phyloP scores from a whole-genome alignment of 2,797 vertebrate species.

The Melanotaenia pygmaea region DNA sequence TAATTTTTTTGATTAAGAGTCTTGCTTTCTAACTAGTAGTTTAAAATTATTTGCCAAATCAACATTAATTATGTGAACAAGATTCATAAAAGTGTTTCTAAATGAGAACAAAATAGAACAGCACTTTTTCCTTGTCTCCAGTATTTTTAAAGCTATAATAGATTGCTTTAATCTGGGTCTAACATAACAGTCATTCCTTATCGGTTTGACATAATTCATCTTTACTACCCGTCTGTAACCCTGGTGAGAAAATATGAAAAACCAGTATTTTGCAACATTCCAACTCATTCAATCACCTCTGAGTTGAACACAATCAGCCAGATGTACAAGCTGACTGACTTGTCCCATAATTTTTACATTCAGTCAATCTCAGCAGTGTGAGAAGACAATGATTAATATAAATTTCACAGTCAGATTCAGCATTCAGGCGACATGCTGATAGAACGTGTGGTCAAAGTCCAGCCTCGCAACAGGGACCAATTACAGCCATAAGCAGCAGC shows the following conservation, averaged over 20 bases:
- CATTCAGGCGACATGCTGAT: background rate
- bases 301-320: background rate
- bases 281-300: conserved; percentile 2
- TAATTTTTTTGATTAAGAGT: background rate
- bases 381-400: conserved; percentile 1
- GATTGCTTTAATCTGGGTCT: conserved; percentile 2
- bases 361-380: conserved; percentile 4
- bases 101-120: background rate
- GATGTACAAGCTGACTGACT: background rate
- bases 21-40: background rate
- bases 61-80: background rate
- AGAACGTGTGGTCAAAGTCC: conserved; percentile 23
- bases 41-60: background rate
- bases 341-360: background rate
- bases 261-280: background rate
- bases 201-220: conserved; percentile 1
- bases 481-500: conserved; percentile 35
- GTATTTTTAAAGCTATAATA: too few relatives aligned
- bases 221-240: background rate
- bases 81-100: background rate
- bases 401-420: conserved; percentile 14
- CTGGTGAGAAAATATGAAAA: background rate
- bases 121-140: background rate
- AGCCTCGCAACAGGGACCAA: conserved; percentile 14
- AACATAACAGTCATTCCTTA: background rate